Evolutionary conservation across 2,113 vertebrate species (phyloP).

Genomic region (Menidia beryllina): DNA sequence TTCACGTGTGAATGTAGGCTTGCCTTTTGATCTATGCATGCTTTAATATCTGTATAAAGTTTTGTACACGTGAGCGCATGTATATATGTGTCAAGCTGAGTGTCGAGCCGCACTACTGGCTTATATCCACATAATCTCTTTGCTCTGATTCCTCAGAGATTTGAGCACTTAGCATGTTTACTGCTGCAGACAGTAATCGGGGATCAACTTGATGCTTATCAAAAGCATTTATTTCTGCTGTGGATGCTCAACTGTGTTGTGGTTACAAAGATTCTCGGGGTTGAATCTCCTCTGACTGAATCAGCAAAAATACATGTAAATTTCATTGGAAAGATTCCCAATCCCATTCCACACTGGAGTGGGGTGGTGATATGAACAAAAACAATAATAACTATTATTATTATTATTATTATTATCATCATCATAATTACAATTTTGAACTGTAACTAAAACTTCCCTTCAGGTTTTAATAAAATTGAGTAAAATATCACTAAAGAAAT

Average conservation of each 20-base stretch:
- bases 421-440: no score
- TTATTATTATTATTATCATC: no score
- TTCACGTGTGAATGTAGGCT: constrained; percentile 30
- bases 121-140: constrained; percentile 51
- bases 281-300: constrained; percentile 4
- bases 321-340: no score
- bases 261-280: neutral
- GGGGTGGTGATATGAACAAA: no score
- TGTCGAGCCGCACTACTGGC: constrained; percentile 19
- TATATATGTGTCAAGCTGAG: constrained; percentile 15
- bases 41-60: constrained; percentile 1
- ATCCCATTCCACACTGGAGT: no score
- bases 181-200: constrained; percentile 40
- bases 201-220: constrained; percentile 37
- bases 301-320: no score
- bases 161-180: constrained; percentile 44
- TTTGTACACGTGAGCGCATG: neutral
- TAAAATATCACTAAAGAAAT: no score
- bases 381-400: no score
- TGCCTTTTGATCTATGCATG: neutral
- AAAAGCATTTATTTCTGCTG: constrained; percentile 24
- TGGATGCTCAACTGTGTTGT: neutral
- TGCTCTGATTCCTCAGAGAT: constrained; percentile 47
- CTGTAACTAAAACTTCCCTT: no score
- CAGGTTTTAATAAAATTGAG: no score